Evolutionary conservation across 1,140 invertebrate species (phyloP), one percentile per base, ranked within the genome.

Genomic region (Ectropis grisescens): DNA sequence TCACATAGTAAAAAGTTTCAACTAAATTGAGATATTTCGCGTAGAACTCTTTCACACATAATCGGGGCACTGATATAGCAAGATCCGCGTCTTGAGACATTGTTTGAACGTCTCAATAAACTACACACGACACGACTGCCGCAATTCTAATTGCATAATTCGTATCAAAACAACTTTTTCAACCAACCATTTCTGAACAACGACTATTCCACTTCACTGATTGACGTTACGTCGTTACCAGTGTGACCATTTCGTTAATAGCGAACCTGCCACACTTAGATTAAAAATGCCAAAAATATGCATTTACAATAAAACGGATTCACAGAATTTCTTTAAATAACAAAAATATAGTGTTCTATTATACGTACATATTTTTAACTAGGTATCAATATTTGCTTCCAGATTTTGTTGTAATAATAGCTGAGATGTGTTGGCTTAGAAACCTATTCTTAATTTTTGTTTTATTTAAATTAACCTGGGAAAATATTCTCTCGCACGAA

Each of bases 1-100:
- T 78, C 44, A 81, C 75, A 62, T 64, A 78, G 47, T 81, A 81
- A 74, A 81, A 81, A 53, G 69, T 74, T 69, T 81, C 76, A 19
- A 78, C 69, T 52, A 81, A 64, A 62, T 78, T 78, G 7, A 67
- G 55, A 52, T 81, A 81, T 47, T 78, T 81, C 34, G 43, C 66
- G 41, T 68, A 71, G 55, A 81, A 81, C 39, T 76, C 67, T 12
- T 48, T 54, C 37, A 78, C 50, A 64, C 67, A 69, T 36, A 60
- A 64, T 34, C 75, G 68, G 41, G 75, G 75, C 38, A 81, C 66
- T 36, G 60, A 60, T 71, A 80, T 78, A 36, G 57, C 51, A 34
- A 78, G 45, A 47, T 78, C 66, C 25, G 59, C 58, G 36, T 75
- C 72, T 47, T 65, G 65, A 65, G 75, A 80, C 75, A 80, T 80